Evolutionary conservation across 2,888 invertebrate genomes (phyloP), one percentile per base, ranked within the genome.

Genomic region (Aleiodes testaceus): DNA sequence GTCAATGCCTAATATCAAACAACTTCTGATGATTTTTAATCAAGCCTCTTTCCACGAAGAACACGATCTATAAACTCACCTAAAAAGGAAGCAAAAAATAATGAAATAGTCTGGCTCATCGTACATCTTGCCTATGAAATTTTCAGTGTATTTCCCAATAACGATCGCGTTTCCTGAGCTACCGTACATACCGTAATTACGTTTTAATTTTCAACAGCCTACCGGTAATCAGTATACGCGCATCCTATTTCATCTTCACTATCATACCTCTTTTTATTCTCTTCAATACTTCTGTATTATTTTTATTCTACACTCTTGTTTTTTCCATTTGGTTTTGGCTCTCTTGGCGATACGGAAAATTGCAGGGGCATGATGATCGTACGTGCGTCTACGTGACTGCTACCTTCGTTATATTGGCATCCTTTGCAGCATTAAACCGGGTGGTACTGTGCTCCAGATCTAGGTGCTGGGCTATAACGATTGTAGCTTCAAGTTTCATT

Each of bases 121-220:
- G 36, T 59, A 18, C 11, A 55, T 72, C 68, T 78, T 77, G 72
- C 69, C 67, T 22, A 64, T 36, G 73, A 73, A 73, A 77, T 80
- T 78, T 72, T 70, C 63, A 55, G 72, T 50, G 74, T 55, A 74
- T 80, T 82, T 81, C 77, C 73, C 79, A 79, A 81, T 79, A 82
- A 77, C 78, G 72, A 70, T 74, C 73, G 72, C 68, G 72, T 75
- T 74, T 75, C 75, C 74, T 70, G 67, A 69, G 75, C 75, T 76
- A 75, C 78, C 75, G 80, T 77, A 76, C 75, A 72, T 68, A 47
- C 72, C 64, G 69, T 76, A 77, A 77, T 77, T 77, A 77, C 76
- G 69, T 75, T 76, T 77, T 77, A 77, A 77, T 77, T 77, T 76
- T 76, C 72, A 74, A 73, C 69, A 74, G 70, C 73, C 76, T 73